Conservation (phyloP, 1,140 invertebrate species). For the Neodiprion lecontei region DNA sequence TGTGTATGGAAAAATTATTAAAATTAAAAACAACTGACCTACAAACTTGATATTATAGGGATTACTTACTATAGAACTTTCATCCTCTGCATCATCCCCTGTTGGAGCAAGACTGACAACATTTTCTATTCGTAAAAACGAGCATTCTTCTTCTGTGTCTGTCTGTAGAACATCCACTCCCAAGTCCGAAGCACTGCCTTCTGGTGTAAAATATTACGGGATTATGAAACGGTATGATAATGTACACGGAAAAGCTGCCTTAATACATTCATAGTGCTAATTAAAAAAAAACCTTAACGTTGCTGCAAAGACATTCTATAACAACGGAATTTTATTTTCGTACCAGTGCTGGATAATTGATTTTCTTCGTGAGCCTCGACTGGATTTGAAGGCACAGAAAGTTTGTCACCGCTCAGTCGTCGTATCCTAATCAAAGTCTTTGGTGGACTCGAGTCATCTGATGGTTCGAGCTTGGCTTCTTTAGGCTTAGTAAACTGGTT, state of each 20-base stretch:
- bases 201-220: neutral
- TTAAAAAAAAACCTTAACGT: no score
- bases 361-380: slow-evolving; percentile 15
- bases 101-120: slow-evolving; percentile 53
- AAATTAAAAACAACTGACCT: neutral
- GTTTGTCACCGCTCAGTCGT: slow-evolving; percentile 52
- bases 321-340: neutral
- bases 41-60: slow-evolving; percentile 13
- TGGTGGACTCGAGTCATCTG: slow-evolving; percentile 17
- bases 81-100: slow-evolving; percentile 23
- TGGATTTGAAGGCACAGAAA: slow-evolving; percentile 39
- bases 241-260: neutral
- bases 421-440: slow-evolving; percentile 51
- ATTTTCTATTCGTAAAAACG: slow-evolving; percentile 54
- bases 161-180: slow-evolving; percentile 10
- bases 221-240: neutral
- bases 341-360: slow-evolving; percentile 24
- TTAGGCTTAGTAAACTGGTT: neutral
- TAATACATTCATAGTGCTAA: neutral
- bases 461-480: neutral
- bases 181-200: neutral
- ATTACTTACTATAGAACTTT: slow-evolving; percentile 35
- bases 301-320: no score
- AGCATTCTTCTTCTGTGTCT: slow-evolving; percentile 39
- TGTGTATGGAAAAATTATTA: no score